Base-by-base conservation (phyloP, 2,113 vertebrate species). In the Takifugu flavidus region DNA sequence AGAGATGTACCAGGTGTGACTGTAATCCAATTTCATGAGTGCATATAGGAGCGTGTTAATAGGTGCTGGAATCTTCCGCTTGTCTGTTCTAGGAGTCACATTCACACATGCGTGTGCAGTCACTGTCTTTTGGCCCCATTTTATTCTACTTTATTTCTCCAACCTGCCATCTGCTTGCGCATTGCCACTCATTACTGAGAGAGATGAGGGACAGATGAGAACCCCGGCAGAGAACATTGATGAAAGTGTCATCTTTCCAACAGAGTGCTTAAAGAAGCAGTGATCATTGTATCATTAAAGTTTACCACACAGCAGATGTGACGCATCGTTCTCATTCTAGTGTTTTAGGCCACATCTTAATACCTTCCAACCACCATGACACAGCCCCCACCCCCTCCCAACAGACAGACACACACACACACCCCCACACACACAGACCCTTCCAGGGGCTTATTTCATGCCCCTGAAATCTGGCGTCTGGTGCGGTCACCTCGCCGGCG, bases 381-480 rank as follows among this genome's bases (percentile, higher is more conserved):
- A 1, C 5, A 4, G 20, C 4, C n/a, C 26, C 6, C 31, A 5
- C 4, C 31, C 31, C 31, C 5, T 1, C 39, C 49, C 3, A 27
- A 14, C 25, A 20, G 25, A 8, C 44, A 11, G 13, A 12, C 10
- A 20, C 34, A 13, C 25, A 42, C 59, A 25, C 10, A 12, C 45
- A 44, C 62, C 59, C 53, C 27, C 49, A 59, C 29, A 31, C 3
- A 31, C 3, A 31, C 29, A 31, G 6, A 14, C 3, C 77, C 64
- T 65, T 60, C 50, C 53, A 43, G 31, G 72, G 59, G 67, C 65
- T 61, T 20, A 65, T 76, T 82, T 74, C 72, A 79, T 84, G 74
- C 74, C 71, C 60, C 73, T 76, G 66, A 66, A 78, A 72, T 74
- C 78, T 55, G 72, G 31, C 49, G 42, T 47, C 68, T 45, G 67